Evolutionary conservation across 64 coral and sea anemone genomes (phyloP).

Genomic region (Montipora cactus): DNA sequence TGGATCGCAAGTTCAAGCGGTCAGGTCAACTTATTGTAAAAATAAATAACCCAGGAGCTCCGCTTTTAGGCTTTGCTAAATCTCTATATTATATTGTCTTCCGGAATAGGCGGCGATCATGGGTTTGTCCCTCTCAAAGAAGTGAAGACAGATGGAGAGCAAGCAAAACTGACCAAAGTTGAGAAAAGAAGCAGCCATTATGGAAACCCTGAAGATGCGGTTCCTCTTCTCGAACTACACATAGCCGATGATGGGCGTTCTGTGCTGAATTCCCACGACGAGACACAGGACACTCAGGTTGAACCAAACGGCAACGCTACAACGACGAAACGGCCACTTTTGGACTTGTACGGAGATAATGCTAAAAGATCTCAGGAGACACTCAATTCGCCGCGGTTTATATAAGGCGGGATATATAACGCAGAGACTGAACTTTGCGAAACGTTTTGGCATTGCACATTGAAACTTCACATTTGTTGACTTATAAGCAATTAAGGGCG

Average conservation of each 20-base stretch:
- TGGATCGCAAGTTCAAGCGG: too few relatives aligned
- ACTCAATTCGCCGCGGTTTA: background rate
- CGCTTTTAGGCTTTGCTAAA: background rate
- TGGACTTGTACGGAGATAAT: background rate
- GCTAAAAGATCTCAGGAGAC: background rate
- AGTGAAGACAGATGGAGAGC: background rate
- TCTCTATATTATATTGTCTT: background rate
- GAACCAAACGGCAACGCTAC: background rate
- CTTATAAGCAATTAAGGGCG: too few relatives aligned
- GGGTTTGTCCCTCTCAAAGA: background rate
- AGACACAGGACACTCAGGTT: constrained; percentile 14
- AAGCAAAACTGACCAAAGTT: background rate
- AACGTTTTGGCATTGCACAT: background rate
- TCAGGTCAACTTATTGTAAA: too few relatives aligned
- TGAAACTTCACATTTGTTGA: background rate
- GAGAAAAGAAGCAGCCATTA: background rate
- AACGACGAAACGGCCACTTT: background rate
- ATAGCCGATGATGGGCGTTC: background rate
- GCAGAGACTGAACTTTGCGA: background rate
- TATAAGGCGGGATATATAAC: background rate
- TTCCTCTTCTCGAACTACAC: constrained; percentile 12
- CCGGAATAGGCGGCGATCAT: background rate
- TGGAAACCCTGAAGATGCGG: constrained; percentile 9
- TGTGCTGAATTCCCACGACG: constrained; percentile 2
- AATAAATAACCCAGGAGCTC: too few relatives aligned